Conservation (phyloP, 2,888 invertebrate genomes). For the Horisme vitalbata region DNA sequence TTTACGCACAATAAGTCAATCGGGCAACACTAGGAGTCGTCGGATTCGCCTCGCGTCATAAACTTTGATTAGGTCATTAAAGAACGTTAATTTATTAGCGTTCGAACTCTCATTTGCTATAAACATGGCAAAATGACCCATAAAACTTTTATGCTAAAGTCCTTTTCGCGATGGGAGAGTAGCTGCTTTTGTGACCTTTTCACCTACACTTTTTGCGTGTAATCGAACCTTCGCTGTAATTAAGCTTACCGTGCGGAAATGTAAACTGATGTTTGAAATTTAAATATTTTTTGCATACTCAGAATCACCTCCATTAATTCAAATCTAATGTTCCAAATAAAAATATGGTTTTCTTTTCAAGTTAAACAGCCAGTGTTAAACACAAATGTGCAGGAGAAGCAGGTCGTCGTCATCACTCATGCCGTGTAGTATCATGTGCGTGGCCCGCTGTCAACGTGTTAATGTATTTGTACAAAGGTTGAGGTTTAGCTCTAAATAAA, state of each 20-base stretch:
- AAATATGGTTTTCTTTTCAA: slow-evolving; percentile 1
- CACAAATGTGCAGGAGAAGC: no score
- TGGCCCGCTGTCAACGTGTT: no score
- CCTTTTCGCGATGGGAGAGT: slow-evolving; percentile 40
- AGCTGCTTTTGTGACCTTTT: slow-evolving; percentile 58
- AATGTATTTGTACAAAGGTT: no score
- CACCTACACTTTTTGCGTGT: slow-evolving; percentile 48
- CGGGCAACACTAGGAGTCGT: slow-evolving; percentile 79
- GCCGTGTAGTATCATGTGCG: no score
- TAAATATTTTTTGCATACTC: slow-evolving; percentile 23
- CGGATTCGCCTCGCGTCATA: slow-evolving; percentile 81
- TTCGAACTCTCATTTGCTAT: slow-evolving; percentile 71
- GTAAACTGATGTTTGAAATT: slow-evolving; percentile 44
- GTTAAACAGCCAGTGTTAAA: background rate
- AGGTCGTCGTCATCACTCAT: no score
- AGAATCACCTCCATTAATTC: no score
- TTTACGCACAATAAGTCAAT: slow-evolving; percentile 75
- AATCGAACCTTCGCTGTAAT: slow-evolving; percentile 72
- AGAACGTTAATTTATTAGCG: slow-evolving; percentile 80
- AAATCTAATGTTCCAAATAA: no score
- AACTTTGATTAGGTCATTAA: slow-evolving; percentile 83
- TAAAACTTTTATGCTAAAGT: slow-evolving; percentile 51
- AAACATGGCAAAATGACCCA: slow-evolving; percentile 63
- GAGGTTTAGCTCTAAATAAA: no score
- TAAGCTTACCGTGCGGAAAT: slow-evolving; percentile 48